Evolutionary conservation across 2,888 invertebrate genomes (phyloP), one percentile per base, ranked within the genome.

Genomic region (Malthinus seriepunctatus): DNA sequence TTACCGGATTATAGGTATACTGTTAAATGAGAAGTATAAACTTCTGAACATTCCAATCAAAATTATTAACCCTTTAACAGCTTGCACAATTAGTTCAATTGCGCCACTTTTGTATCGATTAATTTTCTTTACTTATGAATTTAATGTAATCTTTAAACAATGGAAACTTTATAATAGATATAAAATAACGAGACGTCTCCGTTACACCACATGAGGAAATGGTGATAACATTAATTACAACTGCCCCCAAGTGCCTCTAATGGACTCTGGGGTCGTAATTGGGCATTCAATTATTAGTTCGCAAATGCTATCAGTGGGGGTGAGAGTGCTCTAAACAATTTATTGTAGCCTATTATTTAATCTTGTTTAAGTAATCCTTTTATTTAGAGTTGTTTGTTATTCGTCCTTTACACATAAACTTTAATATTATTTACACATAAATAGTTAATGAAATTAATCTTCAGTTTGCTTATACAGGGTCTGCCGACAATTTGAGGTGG

Each of bases 211-310:
- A 51, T 47, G 46, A 60, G 60, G 60, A 55, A 60, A 46, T 55
- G 51, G 63, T 65, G 67, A 67, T 65, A 61, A 64, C 67, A 68
- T 70, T 71, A 71, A 71, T 71, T 71, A 67, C 63, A 68, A 64
- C 63, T 64, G 63, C 63, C 62, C 66, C 51, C 51, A 49, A 61
- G 56, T 64, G 63, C 62, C 63, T 57, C 67, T 72, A 71, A 72
- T 72, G 69, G 70, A 69, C 60, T 58, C 60, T 54, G 64, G 68
- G 70, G 70, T 68, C 58, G 67, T 72, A 71, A 73, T 73, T 72
- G 73, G 68, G 65, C 69, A 67, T 71, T 71, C 73, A 73, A 72
- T 73, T 72, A 71, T 65, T 63, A 58, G 63, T 55, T 66, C 67
- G 64, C 68, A 67, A 69, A 64, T 65, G 67, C 63, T 60, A 65